A percentile compares a stretch with the other conserved stretches of the same genome.
Conservation (phyloP, 1,140 invertebrate species). For the Euwallacea similis region DNA sequence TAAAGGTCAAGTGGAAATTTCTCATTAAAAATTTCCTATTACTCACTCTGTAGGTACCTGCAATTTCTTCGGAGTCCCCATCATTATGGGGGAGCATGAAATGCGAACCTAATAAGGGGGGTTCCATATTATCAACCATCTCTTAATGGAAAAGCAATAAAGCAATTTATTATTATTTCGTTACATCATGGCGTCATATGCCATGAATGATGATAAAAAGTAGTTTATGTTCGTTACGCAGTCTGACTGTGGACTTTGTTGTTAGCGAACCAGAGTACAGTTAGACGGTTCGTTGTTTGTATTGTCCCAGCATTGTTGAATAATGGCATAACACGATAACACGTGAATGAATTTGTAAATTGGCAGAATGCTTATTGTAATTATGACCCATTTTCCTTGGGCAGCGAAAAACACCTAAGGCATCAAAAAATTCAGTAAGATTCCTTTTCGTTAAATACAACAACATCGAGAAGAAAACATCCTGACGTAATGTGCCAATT, state of each 20-base stretch:
- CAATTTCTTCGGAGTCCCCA: no score
- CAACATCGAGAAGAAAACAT: no score
- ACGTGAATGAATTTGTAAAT: slow-evolving; percentile 36
- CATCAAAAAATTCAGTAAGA: no score
- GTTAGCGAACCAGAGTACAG: slow-evolving; percentile 33
- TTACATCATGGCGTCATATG: slow-evolving; percentile 20
- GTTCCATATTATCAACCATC: not conserved
- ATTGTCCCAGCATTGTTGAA: slow-evolving; percentile 36
- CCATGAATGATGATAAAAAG: slow-evolving; percentile 27
- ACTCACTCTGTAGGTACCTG: no score
- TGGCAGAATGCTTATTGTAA: slow-evolving; percentile 22
- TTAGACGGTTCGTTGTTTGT: slow-evolving; percentile 33
- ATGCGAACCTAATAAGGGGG: no score
- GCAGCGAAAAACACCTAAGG: not conserved
- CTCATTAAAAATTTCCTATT: no score
- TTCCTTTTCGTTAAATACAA: no score
- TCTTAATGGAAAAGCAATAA: slow-evolving; percentile 7
- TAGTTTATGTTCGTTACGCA: slow-evolving; percentile 30
- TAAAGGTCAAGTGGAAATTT: no score
- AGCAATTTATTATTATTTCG: slow-evolving; percentile 9
- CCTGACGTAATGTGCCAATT: no score
- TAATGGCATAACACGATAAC: slow-evolving; percentile 31
- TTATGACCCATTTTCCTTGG: slow-evolving; percentile 21
- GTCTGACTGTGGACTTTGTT: slow-evolving; percentile 32
- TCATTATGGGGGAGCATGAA: no score